phyloP scores from a whole-genome alignment of 2,113 vertebrate species.

The Apteryx mantelli region DNA sequence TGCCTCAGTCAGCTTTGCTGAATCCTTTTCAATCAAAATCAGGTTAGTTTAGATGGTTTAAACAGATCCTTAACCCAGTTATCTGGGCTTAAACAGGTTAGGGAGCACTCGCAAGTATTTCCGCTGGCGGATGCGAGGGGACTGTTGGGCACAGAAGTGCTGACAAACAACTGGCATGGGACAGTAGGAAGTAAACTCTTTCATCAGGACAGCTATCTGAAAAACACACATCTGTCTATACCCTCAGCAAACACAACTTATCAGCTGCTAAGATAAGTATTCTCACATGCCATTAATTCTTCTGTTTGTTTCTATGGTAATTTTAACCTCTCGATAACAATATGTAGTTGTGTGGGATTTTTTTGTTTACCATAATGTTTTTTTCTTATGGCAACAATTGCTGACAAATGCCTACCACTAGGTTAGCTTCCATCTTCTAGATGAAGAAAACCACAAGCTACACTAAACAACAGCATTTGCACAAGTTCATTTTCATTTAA shows the following conservation, averaged over 20 bases:
- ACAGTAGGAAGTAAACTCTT: neutral
- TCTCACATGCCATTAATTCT: neutral
- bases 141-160: neutral
- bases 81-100: neutral
- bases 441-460: neutral
- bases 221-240: neutral
- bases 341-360: accelerated
- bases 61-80: neutral
- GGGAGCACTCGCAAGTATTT: neutral
- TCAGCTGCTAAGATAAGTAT: neutral
- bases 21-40: neutral
- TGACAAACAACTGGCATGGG: neutral
- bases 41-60: neutral
- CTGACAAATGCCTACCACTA: neutral
- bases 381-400: neutral
- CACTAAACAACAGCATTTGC: neutral
- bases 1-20: neutral
- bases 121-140: neutral
- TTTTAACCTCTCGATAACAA: neutral
- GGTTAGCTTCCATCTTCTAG: neutral
- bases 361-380: neutral
- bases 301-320: neutral
- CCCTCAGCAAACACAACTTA: neutral
- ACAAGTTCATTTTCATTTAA: neutral
- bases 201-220: neutral